Evolutionary conservation across 2,888 invertebrate species (phyloP).

Genomic region (Platycheirus rosarum): DNA sequence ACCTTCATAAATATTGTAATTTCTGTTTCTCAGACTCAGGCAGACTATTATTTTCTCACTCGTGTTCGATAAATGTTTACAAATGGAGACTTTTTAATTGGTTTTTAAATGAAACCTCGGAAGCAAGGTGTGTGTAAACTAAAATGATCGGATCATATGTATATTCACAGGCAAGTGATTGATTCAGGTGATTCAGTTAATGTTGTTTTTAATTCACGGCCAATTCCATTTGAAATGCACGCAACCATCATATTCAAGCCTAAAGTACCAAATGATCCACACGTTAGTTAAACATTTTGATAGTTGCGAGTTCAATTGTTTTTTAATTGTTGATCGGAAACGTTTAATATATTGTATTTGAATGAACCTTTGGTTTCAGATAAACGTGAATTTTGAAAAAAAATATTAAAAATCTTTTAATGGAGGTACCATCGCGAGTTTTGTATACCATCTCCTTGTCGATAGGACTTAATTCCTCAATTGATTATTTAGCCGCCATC

Average conservation of each 20-base stretch:
- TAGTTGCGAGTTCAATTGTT: background rate
- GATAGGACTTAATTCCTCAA: no score
- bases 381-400: no score
- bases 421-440: no score
- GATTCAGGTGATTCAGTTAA: background rate
- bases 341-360: slow-evolving; percentile 11
- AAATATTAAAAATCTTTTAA: no score
- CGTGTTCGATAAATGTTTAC: slow-evolving; percentile 2
- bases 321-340: no score
- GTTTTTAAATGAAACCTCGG: background rate
- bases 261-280: background rate
- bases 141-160: background rate
- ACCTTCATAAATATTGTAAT: slow-evolving; percentile 2
- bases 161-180: no score
- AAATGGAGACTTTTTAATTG: slow-evolving; percentile 10
- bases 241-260: slow-evolving; percentile 17
- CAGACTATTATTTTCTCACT: slow-evolving; percentile 5
- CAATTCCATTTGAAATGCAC: background rate
- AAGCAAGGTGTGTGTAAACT: background rate
- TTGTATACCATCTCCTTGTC: no score
- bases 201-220: background rate
- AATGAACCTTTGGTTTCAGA: background rate
- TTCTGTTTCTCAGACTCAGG: background rate
- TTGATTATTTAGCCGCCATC: no score
- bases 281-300: background rate